These are phyloP conservation scores for Pseudopipra pipra DNA, from an alignment of 2,113 vertebrate genomes.

Conservation along the genomic window DNA sequence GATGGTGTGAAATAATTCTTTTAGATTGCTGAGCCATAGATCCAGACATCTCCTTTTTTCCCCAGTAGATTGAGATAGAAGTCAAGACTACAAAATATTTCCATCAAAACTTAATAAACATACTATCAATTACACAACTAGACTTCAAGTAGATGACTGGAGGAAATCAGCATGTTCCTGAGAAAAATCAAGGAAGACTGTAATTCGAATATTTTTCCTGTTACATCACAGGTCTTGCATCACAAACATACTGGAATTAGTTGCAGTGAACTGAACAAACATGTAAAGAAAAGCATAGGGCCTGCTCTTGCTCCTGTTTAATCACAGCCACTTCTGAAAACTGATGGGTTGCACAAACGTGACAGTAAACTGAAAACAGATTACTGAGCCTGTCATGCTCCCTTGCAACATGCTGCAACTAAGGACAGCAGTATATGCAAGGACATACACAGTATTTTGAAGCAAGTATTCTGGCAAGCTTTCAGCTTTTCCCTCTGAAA, in stretches of 20 bases:
- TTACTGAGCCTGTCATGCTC: neutral
- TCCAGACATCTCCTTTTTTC: neutral
- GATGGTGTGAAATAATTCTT: neutral
- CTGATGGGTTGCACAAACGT: neutral
- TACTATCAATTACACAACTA: neutral
- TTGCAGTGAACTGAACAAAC: neutral
- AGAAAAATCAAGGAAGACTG: neutral
- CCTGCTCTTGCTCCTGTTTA: neutral
- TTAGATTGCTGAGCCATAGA: neutral
- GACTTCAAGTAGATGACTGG: neutral
- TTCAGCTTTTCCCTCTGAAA: slow-evolving; percentile 22
- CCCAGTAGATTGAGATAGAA: neutral
- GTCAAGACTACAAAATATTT: neutral
- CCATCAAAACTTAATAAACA: neutral
- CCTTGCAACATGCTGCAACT: neutral
- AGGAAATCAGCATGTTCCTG: neutral
- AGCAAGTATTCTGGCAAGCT: neutral
- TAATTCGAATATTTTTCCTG: neutral
- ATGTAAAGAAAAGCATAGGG: neutral
- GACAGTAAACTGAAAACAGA: neutral
- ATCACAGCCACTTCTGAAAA: neutral
- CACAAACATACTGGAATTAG: neutral
- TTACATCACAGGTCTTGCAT: neutral
- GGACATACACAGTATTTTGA: neutral
- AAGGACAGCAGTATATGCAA: neutral